Base-by-base conservation (phyloP, 2,797 vertebrate species). In the Mastacembelus armatus region DNA sequence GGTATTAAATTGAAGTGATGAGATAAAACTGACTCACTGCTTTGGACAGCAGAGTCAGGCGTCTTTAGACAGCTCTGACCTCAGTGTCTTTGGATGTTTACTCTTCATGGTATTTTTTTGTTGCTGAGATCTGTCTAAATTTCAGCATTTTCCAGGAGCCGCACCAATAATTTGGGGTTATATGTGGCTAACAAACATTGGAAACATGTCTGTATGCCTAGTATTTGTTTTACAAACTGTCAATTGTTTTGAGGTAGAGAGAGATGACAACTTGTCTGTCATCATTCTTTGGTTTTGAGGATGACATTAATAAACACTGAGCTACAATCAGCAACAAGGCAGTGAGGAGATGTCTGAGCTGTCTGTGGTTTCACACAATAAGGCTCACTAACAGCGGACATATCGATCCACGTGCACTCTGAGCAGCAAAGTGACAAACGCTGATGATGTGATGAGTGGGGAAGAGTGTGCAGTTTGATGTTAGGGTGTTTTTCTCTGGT, bases 281-380 rank as follows among this genome's bases (percentile, higher is more conserved):
- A 63, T 73, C 58, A n/a, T 27, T 43, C 45, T 55, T 33, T 22
- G 49, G 52, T 45, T 57, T 56, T 26, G 44, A 65, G 67, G 68
- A 65, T 45, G 74, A 81, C 56, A 66, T 49, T 74, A 68, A 85
- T 73, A 75, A 81, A 71, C 59, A 40, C 22, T 73, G 86, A 85
- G 61, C 30, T 68, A 63, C 73, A 64, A 70, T 78, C 71, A 63
- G 70, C 59, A 50, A 52, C 50, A 44, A 63, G 77, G 54, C 54
- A 64, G 69, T 10, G 54, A 71, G 55, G 56, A 58, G 74, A 76
- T 24, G 66, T 68, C 60, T 55, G 77, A 78, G 70, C 75, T 69
- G 83, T 87, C 81, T 88, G 89, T 10, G 76, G 88, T 88, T 90
- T 85, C 83, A 88, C 85, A 77, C 68, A 47, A 30, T 65, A 74